Base-by-base conservation (phyloP, 2,113 vertebrate genomes). In the Mesocricetus auratus region DNA sequence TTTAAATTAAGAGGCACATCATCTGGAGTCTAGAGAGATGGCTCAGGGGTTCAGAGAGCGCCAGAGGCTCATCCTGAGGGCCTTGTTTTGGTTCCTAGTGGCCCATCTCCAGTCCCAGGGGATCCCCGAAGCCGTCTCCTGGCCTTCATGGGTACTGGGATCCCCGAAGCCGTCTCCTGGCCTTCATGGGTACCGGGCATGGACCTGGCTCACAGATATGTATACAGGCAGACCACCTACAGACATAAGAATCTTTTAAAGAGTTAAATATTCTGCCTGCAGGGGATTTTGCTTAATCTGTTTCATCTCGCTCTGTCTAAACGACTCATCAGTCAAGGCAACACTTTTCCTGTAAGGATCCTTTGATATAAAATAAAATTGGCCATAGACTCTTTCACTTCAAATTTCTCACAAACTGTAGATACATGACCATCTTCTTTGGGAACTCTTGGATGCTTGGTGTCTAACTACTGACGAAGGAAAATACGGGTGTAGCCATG, bases 251-350 rank as follows among this genome's bases (percentile, higher is more conserved):
- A 0, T 6, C 8, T 60, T 29, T 83, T 17, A 56, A 60, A 31
- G 33, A 31, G 0, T 8, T 90, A 45, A 83, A 0, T 24, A 11
- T 95, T 87, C 50, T 94, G 47, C 31, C 31, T 62, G 91, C 73
- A 1, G 5, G 6, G 17, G 15, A 66, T 96, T 36, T 91, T 95
- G 66, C 22, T 26, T 22, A 56, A 47, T 91, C 33, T 62, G 2
- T 95, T 89, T 62, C 66, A 94, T 47, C 16, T 19, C 21, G 50
- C 91, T 97, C 53, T 95, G 39, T 69, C 86, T 97, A 21, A 10
- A 89, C 64, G 50, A 13, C 31, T 31, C 74, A 82, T 19, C 0
- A 74, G 21, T 77, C 91, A 45, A 75, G 73, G 95, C 39, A 62
- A 24, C 93, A 21, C 69, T 88, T 85, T 95, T 90, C 78, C 81